Base-by-base conservation (phyloP, 2,113 vertebrate genomes). In the Brevimyrus niger region DNA sequence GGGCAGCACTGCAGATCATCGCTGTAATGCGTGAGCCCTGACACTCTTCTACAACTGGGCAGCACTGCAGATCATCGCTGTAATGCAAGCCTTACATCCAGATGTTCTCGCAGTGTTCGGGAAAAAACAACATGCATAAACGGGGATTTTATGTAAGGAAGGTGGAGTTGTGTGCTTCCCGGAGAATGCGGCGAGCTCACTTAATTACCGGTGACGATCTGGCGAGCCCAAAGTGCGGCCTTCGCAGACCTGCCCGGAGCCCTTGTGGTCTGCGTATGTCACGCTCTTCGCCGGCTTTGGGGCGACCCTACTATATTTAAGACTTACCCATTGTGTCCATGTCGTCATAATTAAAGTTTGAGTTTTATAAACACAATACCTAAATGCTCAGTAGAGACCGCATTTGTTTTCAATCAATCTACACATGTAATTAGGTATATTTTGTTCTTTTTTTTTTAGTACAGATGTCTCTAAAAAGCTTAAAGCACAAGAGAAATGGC, bases 31-130 rank as follows among this genome's bases (percentile, higher is more conserved):
- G n/a, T 46, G 93, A 88, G 86, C 92, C 86, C 92, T 90, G 89
- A 92, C 91, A 87, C 88, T 93, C 93, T 93, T 93, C 50, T 92
- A 91, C 91, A 91, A 92, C 91, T 93, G 93, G 90, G 90, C 92
- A 90, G 91, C 92, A 53, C 46, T 38, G 92, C 88, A 31, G 93
- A 95, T 93, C 94, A 93, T 73, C 47, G 61, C 88, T 80, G 84
- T 88, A 86, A 91, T 38, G 87, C 87, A 83, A 86, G 89, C 89
- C 90, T 88, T 90, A 92, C 89, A 89, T 87, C 90, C 91, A 93
- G 92, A 92, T 91, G 91, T 91, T 89, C 88, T 51, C 73, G 83
- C 80, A 27, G 84, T n/a, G 84, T 88, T 35, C n/a, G 11, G 50
- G 87, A 55, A 46, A 86, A 65, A 47, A 38, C 44, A 50, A 48